Base-by-base conservation (phyloP, 1,140 invertebrate genomes). In the Cheumatopsyche charites region DNA sequence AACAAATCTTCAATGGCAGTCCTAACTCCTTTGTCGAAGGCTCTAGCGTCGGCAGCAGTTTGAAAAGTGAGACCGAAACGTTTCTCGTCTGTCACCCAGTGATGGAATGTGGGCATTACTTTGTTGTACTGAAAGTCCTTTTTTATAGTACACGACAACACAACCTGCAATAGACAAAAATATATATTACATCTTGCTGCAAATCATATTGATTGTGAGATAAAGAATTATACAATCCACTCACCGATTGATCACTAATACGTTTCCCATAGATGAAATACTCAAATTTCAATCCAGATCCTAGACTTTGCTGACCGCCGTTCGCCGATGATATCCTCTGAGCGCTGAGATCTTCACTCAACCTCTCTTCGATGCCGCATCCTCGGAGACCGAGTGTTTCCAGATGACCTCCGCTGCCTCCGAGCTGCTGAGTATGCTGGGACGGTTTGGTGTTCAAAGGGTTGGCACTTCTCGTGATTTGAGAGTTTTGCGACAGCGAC, bases 81-180 rank as follows among this genome's bases (percentile, higher is more conserved):
- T 82, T 97, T 95, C 81, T 96, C 94, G 62, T 94, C 95, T 17
- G 94, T 97, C 78, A 92, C 91, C 96, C 96, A 98, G 82, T 98
- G 96, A 86, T 97, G 95, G 88, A 98, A 98, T 58, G 95, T 97
- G 43, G 96, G 96, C 93, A 97, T 98, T 77, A 97, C 95, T 88
- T 96, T 96, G 85, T 96, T 95, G 86, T 98, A 98, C 80, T 95
- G 91, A 82, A 98, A 95, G 83, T 98, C 95, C 82, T 94, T 94
- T 83, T 96, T 96, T 79, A 98, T 94, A 29, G 91, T 92, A 86
- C 96, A 98, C 83, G 94, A 94, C 73, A 98, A 87, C 70, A 98
- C 94, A 79, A 95, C 90, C 95, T 98, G 83, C 13, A 84, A 82
- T 25, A 58, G 12, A 58, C n/a, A n/a, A n/a, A n/a, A n/a, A n/a